phyloP scores from a whole-genome alignment of 2,113 vertebrate genomes.

The Epinephelus lanceolatus region DNA sequence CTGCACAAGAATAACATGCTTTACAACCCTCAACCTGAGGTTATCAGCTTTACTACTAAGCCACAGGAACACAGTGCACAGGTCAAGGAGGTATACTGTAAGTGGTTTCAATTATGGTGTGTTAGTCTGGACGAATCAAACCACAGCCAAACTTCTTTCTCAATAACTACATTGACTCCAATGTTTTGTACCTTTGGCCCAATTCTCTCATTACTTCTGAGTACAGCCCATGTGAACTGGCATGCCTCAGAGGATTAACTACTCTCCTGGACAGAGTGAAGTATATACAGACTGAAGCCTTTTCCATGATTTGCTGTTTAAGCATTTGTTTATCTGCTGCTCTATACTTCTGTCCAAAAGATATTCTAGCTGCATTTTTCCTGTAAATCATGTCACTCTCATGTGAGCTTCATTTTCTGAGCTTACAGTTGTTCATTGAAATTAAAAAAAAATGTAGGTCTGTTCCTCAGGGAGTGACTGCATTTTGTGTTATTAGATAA shows the following conservation, averaged over 20 bases:
- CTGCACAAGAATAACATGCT: not conserved
- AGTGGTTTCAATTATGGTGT: not conserved
- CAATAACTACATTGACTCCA: conserved; percentile 32
- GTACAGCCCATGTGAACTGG: conserved; percentile 60
- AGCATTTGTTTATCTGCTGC: conserved; percentile 2
- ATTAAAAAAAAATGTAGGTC: conserved; percentile 61
- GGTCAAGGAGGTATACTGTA: not conserved
- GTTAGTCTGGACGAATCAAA: not conserved
- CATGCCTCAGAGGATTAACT: conserved; percentile 79
- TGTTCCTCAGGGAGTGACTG: conserved; percentile 49
- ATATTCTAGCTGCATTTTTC: not conserved
- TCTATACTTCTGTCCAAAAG: not conserved
- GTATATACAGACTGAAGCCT: conserved; percentile 12
- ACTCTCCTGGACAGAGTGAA: conserved; percentile 43
- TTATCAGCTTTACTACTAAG: conserved; percentile 5
- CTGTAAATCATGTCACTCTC: conserved; percentile 9
- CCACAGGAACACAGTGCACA: not conserved
- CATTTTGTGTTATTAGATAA: conserved; percentile 26
- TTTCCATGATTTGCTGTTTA: not conserved
- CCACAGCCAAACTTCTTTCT: conserved; percentile 34
- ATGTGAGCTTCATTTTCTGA: conserved; percentile 29
- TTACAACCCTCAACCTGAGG: not conserved
- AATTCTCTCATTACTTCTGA: conserved; percentile 69
- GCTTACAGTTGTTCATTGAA: conserved; percentile 33
- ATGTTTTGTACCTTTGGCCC: conserved; percentile 72